phyloP scores from a whole-genome alignment of 2,888 invertebrate genomes.

The Anaspis maculata region DNA sequence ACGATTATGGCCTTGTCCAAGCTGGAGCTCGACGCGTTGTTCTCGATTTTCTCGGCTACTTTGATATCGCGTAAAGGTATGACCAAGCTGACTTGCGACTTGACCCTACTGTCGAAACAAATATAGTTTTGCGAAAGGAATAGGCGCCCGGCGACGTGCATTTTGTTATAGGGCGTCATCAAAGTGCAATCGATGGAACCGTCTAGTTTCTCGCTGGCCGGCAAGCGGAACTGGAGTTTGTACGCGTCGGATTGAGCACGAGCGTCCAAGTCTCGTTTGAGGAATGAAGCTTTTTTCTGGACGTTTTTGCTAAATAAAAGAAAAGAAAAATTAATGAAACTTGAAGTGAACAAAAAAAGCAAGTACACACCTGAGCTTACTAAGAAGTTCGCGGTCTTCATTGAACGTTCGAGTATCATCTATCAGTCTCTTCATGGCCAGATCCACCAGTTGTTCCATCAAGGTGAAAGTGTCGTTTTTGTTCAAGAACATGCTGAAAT shows the following conservation, averaged over 20 bases:
- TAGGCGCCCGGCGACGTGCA: constrained; percentile 77
- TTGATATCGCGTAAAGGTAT: constrained; percentile 79
- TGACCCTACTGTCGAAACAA: constrained; percentile 89
- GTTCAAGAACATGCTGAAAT: constrained; percentile 86
- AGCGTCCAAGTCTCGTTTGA: constrained; percentile 93
- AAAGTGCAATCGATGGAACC: constrained; percentile 86
- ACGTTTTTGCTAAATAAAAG: constrained; percentile 74
- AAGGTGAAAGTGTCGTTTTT: constrained; percentile 83
- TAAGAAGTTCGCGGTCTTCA: constrained; percentile 77
- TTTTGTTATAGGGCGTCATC: constrained; percentile 93
- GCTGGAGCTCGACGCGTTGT: constrained; percentile 52
- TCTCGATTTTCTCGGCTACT: constrained; percentile 67
- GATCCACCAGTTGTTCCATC: constrained; percentile 92
- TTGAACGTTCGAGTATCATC: constrained; percentile 87
- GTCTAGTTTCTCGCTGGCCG: constrained; percentile 85
- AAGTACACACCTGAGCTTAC: constrained; percentile 58
- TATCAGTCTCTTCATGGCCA: constrained; percentile 93
- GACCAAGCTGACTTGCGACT: constrained; percentile 74
- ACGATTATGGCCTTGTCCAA: constrained; percentile 69
- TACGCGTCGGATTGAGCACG: constrained; percentile 90
- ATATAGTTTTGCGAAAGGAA: constrained; percentile 91
- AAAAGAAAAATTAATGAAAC: no score
- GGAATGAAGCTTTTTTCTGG: constrained; percentile 81
- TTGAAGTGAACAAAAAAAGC: no score
- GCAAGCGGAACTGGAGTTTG: constrained; percentile 74